Evolutionary conservation across 2,113 vertebrate genomes (phyloP).

Genomic region (Passerina amoena): DNA sequence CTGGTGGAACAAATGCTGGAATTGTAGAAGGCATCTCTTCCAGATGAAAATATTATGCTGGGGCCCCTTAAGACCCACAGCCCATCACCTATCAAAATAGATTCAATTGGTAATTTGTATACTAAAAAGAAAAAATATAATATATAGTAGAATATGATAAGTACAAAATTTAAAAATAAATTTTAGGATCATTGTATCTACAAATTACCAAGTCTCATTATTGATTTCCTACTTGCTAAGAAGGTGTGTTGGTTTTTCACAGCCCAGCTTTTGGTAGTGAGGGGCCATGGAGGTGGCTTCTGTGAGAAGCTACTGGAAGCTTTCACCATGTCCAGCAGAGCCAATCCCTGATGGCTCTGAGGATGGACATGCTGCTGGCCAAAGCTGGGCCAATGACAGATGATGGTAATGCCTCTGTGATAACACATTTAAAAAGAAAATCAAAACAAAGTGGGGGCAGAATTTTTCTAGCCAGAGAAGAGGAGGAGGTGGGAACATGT

Average conservation of each 20-base stretch:
- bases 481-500: background rate
- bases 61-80: background rate
- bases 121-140: background rate
- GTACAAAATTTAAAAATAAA: background rate
- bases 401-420: rapidly evolving
- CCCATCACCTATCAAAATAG: background rate
- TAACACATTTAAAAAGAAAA: background rate
- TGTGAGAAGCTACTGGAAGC: background rate
- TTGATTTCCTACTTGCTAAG: background rate
- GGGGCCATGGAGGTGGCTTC: background rate
- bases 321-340: background rate
- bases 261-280: background rate
- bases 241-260: background rate
- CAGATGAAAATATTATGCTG: background rate
- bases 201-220: background rate
- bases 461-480: background rate
- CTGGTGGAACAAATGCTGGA: background rate
- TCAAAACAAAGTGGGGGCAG: background rate
- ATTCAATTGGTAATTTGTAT: background rate
- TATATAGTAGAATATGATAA: background rate
- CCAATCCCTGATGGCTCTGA: background rate
- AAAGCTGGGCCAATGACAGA: background rate
- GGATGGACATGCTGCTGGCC: background rate
- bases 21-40: background rate
- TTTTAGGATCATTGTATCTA: background rate